These are phyloP conservation scores for Carcina quercana DNA, from an alignment of 2,888 invertebrate species.

Conservation along the genomic window DNA sequence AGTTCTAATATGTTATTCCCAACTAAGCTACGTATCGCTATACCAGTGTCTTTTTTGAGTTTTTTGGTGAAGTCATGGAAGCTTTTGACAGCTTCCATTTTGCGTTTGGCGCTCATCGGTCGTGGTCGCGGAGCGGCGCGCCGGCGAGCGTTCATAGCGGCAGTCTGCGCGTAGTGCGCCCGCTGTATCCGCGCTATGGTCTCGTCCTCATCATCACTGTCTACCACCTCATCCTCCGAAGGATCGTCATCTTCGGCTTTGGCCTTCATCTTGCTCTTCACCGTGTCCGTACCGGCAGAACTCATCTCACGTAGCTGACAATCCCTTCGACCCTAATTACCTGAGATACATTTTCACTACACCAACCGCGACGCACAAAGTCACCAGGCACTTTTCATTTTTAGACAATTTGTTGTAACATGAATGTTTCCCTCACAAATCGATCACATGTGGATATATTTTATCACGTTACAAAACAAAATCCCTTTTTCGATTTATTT, in stretches of 20 bases:
- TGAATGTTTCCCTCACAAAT: conserved; percentile 1
- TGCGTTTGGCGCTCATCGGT: conserved; percentile 65
- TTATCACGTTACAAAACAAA: conserved; percentile 18
- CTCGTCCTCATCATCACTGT: conserved; percentile 65
- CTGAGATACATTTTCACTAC: conserved; percentile 11
- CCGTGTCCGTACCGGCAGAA: conserved; percentile 41
- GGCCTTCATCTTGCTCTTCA: conserved; percentile 43
- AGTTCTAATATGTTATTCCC: conserved; percentile 65
- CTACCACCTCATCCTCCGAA: conserved; percentile 52
- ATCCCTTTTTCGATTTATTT: conserved; percentile 48
- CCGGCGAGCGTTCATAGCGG: conserved; percentile 57
- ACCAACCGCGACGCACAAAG: conserved; percentile 7
- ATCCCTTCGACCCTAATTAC: conserved; percentile 1
- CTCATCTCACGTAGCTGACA: conserved; percentile 11
- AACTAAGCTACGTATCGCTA: conserved; percentile 63
- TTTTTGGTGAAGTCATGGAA: conserved; percentile 70
- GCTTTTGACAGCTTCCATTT: conserved; percentile 67
- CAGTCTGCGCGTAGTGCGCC: conserved; percentile 61
- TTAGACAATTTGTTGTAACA: conserved; percentile 8
- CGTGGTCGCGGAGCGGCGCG: conserved; percentile 48
- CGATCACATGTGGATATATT: conserved; percentile 6
- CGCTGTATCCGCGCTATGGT: conserved; percentile 66
- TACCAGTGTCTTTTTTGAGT: conserved; percentile 68
- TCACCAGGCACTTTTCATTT: conserved; percentile 30
- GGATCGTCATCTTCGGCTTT: conserved; percentile 43